These are phyloP conservation scores for Sitta carolinensis DNA, from an alignment of 2,797 vertebrate species.

Conservation along the genomic window DNA sequence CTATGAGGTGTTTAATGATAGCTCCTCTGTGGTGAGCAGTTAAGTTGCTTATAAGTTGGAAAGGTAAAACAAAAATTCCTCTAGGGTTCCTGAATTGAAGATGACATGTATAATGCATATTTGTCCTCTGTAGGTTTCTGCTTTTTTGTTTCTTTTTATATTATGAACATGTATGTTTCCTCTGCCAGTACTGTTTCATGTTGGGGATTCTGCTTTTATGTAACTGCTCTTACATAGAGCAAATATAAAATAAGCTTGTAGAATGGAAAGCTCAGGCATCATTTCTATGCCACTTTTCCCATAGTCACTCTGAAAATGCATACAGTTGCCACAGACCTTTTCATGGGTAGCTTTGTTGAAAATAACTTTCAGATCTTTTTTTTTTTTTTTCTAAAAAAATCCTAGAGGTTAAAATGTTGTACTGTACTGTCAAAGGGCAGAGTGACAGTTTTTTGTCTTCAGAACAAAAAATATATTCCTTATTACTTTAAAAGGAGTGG, in stretches of 20 bases:
- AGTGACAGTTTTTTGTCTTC: background rate
- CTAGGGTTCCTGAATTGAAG: background rate
- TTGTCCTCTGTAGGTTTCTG: background rate
- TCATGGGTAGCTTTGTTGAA: background rate
- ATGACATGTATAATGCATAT: background rate
- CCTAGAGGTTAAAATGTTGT: background rate
- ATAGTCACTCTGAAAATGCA: background rate
- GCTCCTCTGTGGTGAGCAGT: background rate
- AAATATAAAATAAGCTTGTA: background rate
- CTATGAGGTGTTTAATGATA: background rate
- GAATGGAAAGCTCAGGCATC: background rate
- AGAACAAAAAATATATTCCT: background rate
- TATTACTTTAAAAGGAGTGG: background rate
- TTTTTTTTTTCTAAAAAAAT: background rate
- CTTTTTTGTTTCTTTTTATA: background rate
- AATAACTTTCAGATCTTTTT: background rate
- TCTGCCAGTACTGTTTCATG: background rate
- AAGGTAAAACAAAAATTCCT: background rate
- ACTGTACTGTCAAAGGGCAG: background rate
- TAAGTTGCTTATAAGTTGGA: background rate
- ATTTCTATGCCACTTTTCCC: background rate
- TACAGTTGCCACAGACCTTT: background rate
- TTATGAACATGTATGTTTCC: background rate
- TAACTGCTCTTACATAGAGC: background rate
- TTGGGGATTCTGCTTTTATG: background rate